Evolutionary conservation across 1,140 invertebrate species (phyloP), one percentile per base, ranked within the genome.

Genomic region (Procambarus clarkii): DNA sequence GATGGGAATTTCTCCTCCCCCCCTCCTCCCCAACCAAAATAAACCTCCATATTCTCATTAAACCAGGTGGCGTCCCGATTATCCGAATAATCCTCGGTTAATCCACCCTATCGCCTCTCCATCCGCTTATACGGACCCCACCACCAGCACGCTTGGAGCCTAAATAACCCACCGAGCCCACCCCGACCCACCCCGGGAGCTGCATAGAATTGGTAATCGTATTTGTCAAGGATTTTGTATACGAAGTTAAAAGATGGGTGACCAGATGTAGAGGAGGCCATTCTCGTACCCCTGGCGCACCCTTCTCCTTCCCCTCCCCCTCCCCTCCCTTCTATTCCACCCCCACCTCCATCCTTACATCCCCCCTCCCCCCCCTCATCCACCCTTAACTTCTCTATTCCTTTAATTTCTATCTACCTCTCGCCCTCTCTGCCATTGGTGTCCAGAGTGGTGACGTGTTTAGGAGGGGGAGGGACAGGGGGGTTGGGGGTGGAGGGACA

Each of bases 181-280:
- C 60, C 60, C 60, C 60, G 4, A 21, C 77, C 54, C 82, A 24
- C 34, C 71, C 74, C 60, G 15, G 21, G 89, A 85, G 82, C 71
- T 85, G 82, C 60, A 91, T 86, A 78, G 89, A 91, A 86, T 77
- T 69, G 78, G 89, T 91, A 91, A 91, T 91, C 89, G 89, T 91
- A 91, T 91, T 91, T 91, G 89, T 91, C 89, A 91, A 77, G 89
- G 89, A 91, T 91, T 91, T 91, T 91, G 89, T 91, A 86, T 91
- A 80, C 71, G 15, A 45, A 91, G 89, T 91, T 91, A 91, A 91
- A 91, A 91, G 89, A 91, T 91, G 83, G 83, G 76, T 78, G 69
- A 79, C 89, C 83, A 86, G 89, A 86, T 91, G 89, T 91, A 91
- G 86, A 91, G 83, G 83, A 86, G 44, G 15, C 86, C n/a, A 81